phyloP scores from a whole-genome alignment of 2,797 vertebrate genomes.

The Crenichthys baileyi region DNA sequence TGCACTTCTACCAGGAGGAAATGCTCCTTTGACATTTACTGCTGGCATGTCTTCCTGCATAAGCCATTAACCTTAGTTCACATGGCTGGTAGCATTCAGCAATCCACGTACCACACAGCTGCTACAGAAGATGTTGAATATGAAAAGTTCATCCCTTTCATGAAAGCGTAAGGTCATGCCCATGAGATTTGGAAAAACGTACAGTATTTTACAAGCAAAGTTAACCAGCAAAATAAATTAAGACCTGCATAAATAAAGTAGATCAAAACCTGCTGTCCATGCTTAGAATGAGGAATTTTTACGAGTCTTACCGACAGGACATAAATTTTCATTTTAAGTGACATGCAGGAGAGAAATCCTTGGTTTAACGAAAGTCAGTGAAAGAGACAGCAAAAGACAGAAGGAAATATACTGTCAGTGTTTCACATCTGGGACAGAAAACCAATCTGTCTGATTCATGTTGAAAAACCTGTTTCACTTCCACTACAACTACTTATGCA shows the following conservation, averaged over 20 bases:
- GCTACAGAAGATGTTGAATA: not conserved
- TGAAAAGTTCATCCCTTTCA: too few relatives aligned
- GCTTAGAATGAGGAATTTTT: not conserved
- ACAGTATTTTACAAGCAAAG: too few relatives aligned
- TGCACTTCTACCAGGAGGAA: conserved; percentile 47
- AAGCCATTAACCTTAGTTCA: conserved; percentile 11
- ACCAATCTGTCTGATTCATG: too few relatives aligned
- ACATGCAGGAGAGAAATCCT: not conserved
- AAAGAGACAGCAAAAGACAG: not conserved
- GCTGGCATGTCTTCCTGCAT: conserved; percentile 50
- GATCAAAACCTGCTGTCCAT: not conserved
- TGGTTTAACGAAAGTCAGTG: too few relatives aligned
- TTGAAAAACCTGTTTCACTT: too few relatives aligned
- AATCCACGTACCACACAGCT: not conserved
- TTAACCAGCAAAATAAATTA: too few relatives aligned
- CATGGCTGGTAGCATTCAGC: not conserved
- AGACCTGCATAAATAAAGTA: not conserved
- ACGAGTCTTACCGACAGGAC: not conserved
- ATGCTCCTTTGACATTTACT: conserved; percentile 43
- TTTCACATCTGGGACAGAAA: too few relatives aligned
- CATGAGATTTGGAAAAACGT: too few relatives aligned
- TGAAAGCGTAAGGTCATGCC: too few relatives aligned
- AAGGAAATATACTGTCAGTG: too few relatives aligned
- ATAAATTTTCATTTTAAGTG: not conserved
- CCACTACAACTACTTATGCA: too few relatives aligned